Evolutionary conservation across 2,888 invertebrate genomes (phyloP).

Genomic region (Drosophila parthenogenetica): DNA sequence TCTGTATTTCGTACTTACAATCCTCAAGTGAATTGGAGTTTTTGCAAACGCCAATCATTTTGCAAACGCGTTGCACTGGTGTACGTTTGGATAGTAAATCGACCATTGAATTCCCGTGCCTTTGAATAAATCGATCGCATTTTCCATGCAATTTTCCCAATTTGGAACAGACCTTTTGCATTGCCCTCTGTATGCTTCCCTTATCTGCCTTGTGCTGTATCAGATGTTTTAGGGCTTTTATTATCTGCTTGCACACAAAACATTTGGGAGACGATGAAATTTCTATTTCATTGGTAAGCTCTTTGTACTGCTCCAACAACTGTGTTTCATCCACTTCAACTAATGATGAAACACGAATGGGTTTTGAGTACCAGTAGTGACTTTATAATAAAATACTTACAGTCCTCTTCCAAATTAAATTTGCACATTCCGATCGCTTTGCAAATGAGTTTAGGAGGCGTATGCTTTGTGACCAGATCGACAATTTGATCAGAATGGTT

Average conservation of each 20-base stretch:
- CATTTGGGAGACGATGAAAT: conserved; percentile 4
- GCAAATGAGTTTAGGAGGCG: conserved; percentile 6
- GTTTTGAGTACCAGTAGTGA: not conserved
- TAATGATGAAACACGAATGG: not conserved
- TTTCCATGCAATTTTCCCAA: not conserved
- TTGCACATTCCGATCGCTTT: conserved; percentile 16
- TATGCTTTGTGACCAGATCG: conserved; percentile 7
- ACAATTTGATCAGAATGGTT: conserved; percentile 11
- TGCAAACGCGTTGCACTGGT: conserved; percentile 6
- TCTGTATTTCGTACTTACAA: conserved; percentile 18
- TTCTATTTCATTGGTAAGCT: not conserved
- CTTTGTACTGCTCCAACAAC: not conserved
- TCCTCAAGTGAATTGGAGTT: not conserved
- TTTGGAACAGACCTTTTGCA: conserved; percentile 6
- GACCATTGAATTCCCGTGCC: conserved; percentile 4
- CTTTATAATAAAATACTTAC: not conserved
- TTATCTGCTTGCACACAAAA: not conserved
- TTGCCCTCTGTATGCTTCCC: conserved; percentile 22
- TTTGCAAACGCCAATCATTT: conserved; percentile 13
- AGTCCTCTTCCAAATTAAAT: not conserved
- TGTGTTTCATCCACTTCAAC: not conserved
- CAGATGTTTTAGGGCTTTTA: not conserved
- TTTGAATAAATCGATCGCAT: conserved; percentile 12
- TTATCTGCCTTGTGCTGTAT: conserved; percentile 1
- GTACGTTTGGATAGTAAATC: conserved; percentile 15